Evolutionary conservation across 2,888 invertebrate species (phyloP).

Genomic region (Liodrosophila aerea): DNA sequence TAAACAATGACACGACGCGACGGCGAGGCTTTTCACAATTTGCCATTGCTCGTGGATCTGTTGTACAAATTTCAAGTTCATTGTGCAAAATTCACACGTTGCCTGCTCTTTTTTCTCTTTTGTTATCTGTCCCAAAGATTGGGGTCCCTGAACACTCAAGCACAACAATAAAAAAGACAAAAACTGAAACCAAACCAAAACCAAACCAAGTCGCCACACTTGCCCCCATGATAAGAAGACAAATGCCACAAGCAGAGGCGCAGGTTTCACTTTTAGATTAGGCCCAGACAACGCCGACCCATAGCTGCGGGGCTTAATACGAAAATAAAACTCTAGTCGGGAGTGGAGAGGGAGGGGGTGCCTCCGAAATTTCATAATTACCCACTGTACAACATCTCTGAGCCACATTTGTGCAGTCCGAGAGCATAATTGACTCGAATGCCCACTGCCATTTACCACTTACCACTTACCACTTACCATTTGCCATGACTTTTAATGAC

Average conservation of each 20-base stretch:
- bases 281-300: slow-evolving; percentile 31
- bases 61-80: slow-evolving; percentile 65
- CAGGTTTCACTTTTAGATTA: not conserved
- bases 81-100: slow-evolving; percentile 66
- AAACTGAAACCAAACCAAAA: slow-evolving; percentile 42
- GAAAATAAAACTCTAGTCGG: too few relatives aligned
- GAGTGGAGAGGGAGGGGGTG: not conserved
- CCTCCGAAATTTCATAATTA: slow-evolving; percentile 49
- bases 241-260: slow-evolving; percentile 26
- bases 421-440: slow-evolving; percentile 43
- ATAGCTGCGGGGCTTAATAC: slow-evolving; percentile 28
- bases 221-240: slow-evolving; percentile 35
- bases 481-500: not conserved
- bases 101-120: slow-evolving; percentile 2
- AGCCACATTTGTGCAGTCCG: slow-evolving; percentile 29
- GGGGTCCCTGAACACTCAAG: slow-evolving; percentile 6
- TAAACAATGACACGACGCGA: slow-evolving; percentile 45
- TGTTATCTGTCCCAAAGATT: slow-evolving; percentile 46
- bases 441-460: slow-evolving; percentile 34
- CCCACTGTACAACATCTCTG: slow-evolving; percentile 13
- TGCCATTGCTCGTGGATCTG: slow-evolving; percentile 36
- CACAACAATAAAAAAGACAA: slow-evolving; percentile 26
- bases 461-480: not conserved
- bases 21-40: slow-evolving; percentile 16
- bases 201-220: not conserved